These are phyloP conservation scores for Halcyon badia DNA, from an alignment of 2,797 vertebrate genomes.

Conservation along the genomic window DNA sequence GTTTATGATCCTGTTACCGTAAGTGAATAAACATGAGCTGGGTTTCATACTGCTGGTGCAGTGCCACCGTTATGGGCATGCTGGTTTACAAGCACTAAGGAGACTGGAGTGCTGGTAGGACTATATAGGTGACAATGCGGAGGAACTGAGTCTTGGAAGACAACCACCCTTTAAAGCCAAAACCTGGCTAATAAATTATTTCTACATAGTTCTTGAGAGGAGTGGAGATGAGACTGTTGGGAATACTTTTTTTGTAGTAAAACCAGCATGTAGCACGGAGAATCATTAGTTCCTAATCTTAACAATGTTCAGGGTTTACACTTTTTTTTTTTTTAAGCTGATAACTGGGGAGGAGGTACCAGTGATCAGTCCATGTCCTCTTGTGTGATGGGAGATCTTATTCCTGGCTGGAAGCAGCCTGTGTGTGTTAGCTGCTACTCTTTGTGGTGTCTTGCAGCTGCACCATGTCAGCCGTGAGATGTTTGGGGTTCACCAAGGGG, in stretches of 20 bases:
- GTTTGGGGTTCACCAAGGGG: neutral
- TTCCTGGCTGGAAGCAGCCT: neutral
- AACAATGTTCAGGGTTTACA: neutral
- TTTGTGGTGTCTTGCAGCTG: neutral
- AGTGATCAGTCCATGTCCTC: neutral
- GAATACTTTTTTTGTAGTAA: neutral
- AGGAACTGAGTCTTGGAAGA: neutral
- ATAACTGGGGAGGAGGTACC: neutral
- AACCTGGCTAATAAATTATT: neutral
- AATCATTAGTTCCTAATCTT: neutral
- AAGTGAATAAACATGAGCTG: neutral
- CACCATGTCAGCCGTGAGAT: fast-evolving
- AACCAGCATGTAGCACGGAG: neutral
- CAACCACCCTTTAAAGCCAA: neutral
- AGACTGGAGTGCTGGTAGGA: neutral
- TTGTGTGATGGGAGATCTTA: neutral
- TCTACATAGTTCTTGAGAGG: neutral
- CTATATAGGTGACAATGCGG: neutral
- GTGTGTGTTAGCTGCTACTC: neutral
- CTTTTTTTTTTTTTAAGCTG: neutral
- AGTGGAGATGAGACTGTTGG: neutral
- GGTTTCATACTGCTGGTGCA: neutral
- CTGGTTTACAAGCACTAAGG: neutral
- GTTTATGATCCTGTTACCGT: neutral
- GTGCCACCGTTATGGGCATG: neutral